Percentiles rank a stretch among this genome's conserved stretches.
phyloP scores from a whole-genome alignment of 2,797 vertebrate genomes.

The Helicolenus hilgendorfi region DNA sequence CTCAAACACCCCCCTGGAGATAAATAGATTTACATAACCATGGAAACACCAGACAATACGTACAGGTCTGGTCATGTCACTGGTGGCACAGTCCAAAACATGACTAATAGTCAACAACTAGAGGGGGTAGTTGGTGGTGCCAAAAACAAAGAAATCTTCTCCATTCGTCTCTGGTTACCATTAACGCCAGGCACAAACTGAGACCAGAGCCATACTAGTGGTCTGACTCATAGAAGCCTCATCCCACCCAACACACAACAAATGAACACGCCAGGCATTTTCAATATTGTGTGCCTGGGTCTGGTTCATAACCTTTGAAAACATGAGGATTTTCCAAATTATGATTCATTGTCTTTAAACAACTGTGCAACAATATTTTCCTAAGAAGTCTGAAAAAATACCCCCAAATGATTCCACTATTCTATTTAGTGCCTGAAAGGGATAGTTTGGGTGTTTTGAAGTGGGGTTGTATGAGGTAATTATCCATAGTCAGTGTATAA shows the following conservation, averaged over 20 bases:
- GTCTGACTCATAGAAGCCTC: constrained; percentile 42
- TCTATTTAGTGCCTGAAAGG: not conserved
- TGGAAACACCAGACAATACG: constrained; percentile 18
- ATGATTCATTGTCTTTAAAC: not conserved
- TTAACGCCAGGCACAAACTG: constrained; percentile 14
- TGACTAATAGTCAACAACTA: constrained; percentile 53
- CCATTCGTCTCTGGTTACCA: constrained; percentile 43
- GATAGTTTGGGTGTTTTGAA: no score
- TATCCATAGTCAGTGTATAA: no score
- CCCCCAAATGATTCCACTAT: not conserved
- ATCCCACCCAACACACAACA: not conserved
- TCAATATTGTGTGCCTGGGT: not conserved
- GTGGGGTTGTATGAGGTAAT: no score
- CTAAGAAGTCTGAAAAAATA: not conserved
- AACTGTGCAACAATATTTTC: not conserved
- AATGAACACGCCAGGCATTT: not conserved
- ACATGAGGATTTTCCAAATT: constrained; percentile 7
- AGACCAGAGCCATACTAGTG: constrained; percentile 14
- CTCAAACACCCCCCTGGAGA: not conserved
- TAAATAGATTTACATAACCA: not conserved
- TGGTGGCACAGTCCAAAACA: constrained; percentile 16
- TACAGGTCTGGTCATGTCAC: constrained; percentile 53
- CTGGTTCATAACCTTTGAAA: constrained; percentile 1
- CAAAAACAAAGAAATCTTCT: constrained; percentile 51
- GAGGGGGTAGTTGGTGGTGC: constrained; percentile 39